phyloP scores from a whole-genome alignment of 2,113 vertebrate genomes.

The Tetrax tetrax region DNA sequence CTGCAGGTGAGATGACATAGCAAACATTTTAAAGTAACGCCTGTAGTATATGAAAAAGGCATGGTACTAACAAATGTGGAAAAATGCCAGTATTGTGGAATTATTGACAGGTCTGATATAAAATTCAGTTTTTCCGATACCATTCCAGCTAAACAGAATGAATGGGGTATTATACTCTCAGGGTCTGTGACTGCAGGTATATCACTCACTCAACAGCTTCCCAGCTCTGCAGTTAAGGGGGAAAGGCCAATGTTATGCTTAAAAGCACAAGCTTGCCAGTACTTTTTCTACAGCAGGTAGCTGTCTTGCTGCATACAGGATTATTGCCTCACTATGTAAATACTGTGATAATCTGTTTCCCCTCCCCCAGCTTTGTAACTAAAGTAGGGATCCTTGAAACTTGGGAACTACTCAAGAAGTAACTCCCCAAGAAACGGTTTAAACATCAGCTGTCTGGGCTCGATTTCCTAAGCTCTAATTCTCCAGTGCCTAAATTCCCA shows the following conservation, averaged over 20 bases:
- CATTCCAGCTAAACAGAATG: conserved; percentile 11
- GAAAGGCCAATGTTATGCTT: not conserved
- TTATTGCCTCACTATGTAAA: not conserved
- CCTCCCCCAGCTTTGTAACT: not conserved
- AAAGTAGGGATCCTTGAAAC: not conserved
- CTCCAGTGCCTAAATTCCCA: not conserved
- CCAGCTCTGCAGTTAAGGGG: not conserved
- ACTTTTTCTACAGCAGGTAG: not conserved
- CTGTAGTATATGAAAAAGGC: not conserved
- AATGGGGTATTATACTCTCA: not conserved
- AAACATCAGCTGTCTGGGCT: not conserved
- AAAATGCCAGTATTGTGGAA: not conserved
- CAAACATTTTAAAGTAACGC: not conserved
- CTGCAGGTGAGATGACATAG: not conserved
- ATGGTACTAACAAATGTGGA: not conserved
- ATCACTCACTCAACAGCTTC: not conserved
- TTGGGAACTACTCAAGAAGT: not conserved
- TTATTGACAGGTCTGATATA: conserved; percentile 23
- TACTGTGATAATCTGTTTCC: not conserved
- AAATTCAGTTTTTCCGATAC: conserved; percentile 17
- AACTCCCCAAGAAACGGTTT: not conserved
- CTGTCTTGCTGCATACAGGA: not conserved
- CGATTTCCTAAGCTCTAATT: not conserved
- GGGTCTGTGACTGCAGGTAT: not conserved
- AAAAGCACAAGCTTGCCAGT: not conserved